Percentiles rank a stretch among this genome's conserved stretches.
Evolutionary conservation across 2,797 vertebrate species (phyloP).

Genomic region (Hydrolagus colliei): DNA sequence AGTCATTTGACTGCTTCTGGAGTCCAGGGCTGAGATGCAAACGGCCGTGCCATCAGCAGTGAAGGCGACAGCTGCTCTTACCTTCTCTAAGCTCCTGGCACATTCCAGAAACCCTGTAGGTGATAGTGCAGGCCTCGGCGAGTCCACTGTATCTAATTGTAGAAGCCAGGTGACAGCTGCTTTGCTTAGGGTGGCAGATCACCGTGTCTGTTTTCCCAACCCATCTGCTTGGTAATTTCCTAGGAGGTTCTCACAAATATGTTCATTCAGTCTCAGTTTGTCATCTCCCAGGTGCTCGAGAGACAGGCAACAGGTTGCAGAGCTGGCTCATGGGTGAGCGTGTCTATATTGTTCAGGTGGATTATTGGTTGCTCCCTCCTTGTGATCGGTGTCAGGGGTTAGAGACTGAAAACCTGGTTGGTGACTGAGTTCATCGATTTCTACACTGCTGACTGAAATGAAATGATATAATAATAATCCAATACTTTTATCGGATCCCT

Average conservation of each 20-base stretch:
- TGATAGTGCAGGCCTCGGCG: conserved; percentile 20
- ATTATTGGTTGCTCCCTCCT: too few relatives aligned
- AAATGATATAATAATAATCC: too few relatives aligned
- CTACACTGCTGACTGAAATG: too few relatives aligned
- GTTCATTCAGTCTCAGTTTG: conserved; percentile 17
- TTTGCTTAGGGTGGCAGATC: conserved; percentile 26
- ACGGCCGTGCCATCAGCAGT: background rate
- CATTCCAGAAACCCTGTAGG: conserved; percentile 4
- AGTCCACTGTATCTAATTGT: conserved; percentile 30
- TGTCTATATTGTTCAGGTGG: background rate
- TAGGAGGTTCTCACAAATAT: conserved; percentile 6
- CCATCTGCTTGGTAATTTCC: conserved; percentile 25
- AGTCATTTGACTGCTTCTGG: conserved; percentile 14
- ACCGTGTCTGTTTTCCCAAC: conserved; percentile 15
- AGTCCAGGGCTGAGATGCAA: background rate
- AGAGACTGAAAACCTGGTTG: too few relatives aligned
- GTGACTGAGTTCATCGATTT: too few relatives aligned
- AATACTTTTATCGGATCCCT: too few relatives aligned
- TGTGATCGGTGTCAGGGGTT: too few relatives aligned
- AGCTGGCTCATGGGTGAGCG: background rate
- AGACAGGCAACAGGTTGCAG: conserved; percentile 25
- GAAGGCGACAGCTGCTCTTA: conserved; percentile 30
- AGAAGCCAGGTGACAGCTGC: conserved; percentile 28
- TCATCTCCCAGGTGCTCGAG: conserved; percentile 24
- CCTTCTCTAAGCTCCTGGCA: conserved; percentile 7